Base-by-base conservation (phyloP, 2,888 invertebrate species). In the Hoplodrina blanda region DNA sequence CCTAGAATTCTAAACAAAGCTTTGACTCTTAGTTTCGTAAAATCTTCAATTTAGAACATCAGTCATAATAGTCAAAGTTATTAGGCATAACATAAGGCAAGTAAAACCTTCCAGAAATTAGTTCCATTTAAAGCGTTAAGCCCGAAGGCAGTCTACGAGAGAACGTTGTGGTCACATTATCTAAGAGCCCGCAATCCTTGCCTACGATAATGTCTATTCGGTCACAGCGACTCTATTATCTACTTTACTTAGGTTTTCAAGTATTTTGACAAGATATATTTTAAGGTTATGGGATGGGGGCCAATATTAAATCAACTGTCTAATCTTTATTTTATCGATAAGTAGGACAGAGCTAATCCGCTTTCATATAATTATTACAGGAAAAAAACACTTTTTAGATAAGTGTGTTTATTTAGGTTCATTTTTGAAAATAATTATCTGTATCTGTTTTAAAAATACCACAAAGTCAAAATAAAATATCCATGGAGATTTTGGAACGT, bases 161-260 rank as follows among this genome's bases (percentile, higher is more conserved):
- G 53, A 66, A 75, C 52, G 50, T 67, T 76, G 76, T 49, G 76
- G 76, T 76, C 59, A n/a, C 46, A 67, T 62, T 67, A 79, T 80
- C 50, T 59, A 55, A 62, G 19, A 62, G n/a, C 33, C 11, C 60
- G 44, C 19, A 46, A 53, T 57, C n/a, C 46, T 44, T 41, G 44
- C 11, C n/a, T n/a, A 20, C 7, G 5, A 61, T 62, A 70, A 76
- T 56, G n/a, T 19, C 8, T 55, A 19, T 46, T 56, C 11, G n/a
- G 13, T 44, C 49, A 60, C 20, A 55, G n/a, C 15, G 1, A 20
- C 8, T 19, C 20, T 19, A 25, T 55, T 41, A 41, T 37, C 37
- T 37, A 41, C 11, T 41, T 13, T 1, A 41, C 11, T 11, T 13
- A 41, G n/a, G 25, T 25, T 25, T 25, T 25, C 25, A 50, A 19